phyloP scores from a whole-genome alignment of 30 jellyfish, hydroid and myxozoan species.

The Euphysa ruthae region DNA sequence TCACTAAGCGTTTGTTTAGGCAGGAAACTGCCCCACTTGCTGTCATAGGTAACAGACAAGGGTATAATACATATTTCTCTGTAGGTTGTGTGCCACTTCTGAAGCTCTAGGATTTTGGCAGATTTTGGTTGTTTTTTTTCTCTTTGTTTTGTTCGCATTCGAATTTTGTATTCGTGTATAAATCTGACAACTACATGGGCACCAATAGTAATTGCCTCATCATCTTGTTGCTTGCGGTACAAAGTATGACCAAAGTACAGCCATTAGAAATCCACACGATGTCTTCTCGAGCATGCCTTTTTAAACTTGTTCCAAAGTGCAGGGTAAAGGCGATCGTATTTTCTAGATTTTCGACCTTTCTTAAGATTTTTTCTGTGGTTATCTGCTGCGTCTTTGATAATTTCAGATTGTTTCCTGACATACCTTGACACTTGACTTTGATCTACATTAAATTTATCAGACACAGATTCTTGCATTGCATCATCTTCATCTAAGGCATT shows the following conservation, averaged over 20 bases:
- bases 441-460: background rate
- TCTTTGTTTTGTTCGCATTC: constrained; percentile 30
- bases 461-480: background rate
- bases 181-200: constrained; percentile 24
- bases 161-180: background rate
- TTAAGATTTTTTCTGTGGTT: background rate
- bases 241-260: too few species aligned
- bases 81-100: constrained; percentile 25
- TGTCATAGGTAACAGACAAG: constrained; percentile 1
- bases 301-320: too few species aligned
- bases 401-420: background rate
- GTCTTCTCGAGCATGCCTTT: constrained; percentile 46
- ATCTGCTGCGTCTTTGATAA: constrained; percentile 13
- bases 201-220: constrained; percentile 36
- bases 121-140: constrained; percentile 15
- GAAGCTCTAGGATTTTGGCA: background rate
- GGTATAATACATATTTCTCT: constrained; percentile 17
- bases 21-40: constrained; percentile 27
- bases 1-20: constrained; percentile 32
- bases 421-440: background rate
- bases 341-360: background rate
- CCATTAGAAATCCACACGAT: constrained; percentile 39
- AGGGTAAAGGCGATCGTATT: too few species aligned
- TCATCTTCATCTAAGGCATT: background rate
- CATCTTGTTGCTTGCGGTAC: constrained; percentile 44